Base-by-base conservation (phyloP, 2,113 vertebrate genomes). In the Halichoerus grypus region DNA sequence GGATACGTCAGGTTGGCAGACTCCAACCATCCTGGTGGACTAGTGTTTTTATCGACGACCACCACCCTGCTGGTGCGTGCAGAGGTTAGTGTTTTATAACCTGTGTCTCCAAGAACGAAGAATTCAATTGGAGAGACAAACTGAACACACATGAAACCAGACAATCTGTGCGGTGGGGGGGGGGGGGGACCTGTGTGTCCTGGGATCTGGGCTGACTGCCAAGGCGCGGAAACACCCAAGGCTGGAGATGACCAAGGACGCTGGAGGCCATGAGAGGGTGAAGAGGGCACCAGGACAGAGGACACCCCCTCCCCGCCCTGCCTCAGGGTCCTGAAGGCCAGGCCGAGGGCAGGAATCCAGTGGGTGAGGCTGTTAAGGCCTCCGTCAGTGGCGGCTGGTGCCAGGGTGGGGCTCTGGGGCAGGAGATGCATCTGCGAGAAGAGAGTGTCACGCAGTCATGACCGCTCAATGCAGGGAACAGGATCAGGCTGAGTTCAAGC, bases 371-470 rank as follows among this genome's bases (percentile, higher is more conserved):
- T 22, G 8, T 11, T 19, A 31, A 31, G 39, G 26, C 19, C 24
- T 65, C 67, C 4, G 3, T 5, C 5, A 11, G 7, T 2, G 51
- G 86, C 13, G 24, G 42, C 61, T 21, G 28, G 85, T 61, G 86
- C 33, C 76, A 63, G 19, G 57, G 39, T 0, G 46, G 26, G 11
- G 11, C 19, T 21, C 22, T 4, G 28, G 72, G 10, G 36, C 2
- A 15, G 39, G 36, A 74, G 24, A 46, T 21, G 22, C 10, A 8
- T 19, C 36, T 22, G 22, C 3, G 59, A 63, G 26, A 33, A 46
- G 9, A 33, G 18, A 15, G 1, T 1, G 14, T 4, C 28, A 2
- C 7, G 0, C 2, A 1, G 5, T 1, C 1, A 3, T 24, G 59
- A 31, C 15, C 1, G 0, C 24, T 42, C 22, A 18, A 0, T 4